Evolutionary conservation across 92 coral and sea anemone species (phyloP), one percentile per base, ranked within the genome.

Genomic region (Epizoanthus scotinus): DNA sequence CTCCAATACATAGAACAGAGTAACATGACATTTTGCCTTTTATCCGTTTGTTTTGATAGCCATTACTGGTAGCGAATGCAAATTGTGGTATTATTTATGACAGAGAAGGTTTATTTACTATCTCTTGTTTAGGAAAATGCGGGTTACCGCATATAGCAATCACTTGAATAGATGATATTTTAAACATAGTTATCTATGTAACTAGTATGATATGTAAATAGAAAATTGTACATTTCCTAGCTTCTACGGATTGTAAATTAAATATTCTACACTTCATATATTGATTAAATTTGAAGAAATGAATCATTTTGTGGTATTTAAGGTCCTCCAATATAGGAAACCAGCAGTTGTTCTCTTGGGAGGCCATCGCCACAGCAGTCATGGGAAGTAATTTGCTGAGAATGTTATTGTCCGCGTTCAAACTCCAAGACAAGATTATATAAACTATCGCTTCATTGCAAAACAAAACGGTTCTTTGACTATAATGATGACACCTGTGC

Each of bases 171-270:
- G 66, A 57, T 31, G 13, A 47, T 47, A 47, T 57, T 74, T 29
- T 74, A 20, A 55, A 29, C 66, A 74, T 29, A 74, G 66, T 31
- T 47, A 9, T 75, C 40, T 75, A 75, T 75, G 38, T 38, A 59
- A 75, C 81, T 75, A 40, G 59, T 24, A 57, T 57, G 64, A 75
- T 58, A 60, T 75, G 81, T 75, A 75, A 75, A 75, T 75, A 75
- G 68, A 58, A 17, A 57, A 38, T 59, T 75, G 81, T 75, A 59
- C 81, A 75, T 60, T 75, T 75, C 38, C 81, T 75, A 52, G 25
- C 68, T 57, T 58, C 50, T 21, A 75, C 22, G 19, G 53, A 58
- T 52, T 40, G 68, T 75, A 40, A 75, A 34, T 75, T 38, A 67
- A 75, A 20, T 58, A 2, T 38, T 75, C 68, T 75, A 59, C 66